Conservation (phyloP, 2,113 vertebrate species). For the Carlito syrichta region DNA sequence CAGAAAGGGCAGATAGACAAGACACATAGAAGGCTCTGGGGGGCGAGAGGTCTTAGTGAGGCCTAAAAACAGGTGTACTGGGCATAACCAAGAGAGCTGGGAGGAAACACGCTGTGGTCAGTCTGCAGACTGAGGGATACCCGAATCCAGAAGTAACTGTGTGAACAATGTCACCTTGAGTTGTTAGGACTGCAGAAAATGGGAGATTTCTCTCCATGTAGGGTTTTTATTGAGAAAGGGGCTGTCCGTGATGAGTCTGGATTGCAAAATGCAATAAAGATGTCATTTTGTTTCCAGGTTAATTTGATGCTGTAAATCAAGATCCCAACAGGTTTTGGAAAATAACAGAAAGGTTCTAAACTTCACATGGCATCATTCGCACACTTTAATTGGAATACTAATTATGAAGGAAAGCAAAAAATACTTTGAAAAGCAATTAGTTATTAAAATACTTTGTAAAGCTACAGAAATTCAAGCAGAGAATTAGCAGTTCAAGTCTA, state of each 20-base stretch:
- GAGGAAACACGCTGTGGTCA: background rate
- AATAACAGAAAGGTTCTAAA: background rate
- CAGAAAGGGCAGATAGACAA: background rate
- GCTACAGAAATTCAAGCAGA: background rate
- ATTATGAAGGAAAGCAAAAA: background rate
- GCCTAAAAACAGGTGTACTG: too few relatives aligned
- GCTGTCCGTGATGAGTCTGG: background rate
- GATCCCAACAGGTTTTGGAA: background rate
- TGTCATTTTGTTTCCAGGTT: background rate
- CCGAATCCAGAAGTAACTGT: background rate
- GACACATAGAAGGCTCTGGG: background rate
- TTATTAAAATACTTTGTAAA: background rate
- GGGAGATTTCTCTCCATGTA: background rate
- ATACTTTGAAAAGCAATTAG: background rate
- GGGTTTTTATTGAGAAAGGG: background rate
- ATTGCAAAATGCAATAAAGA: background rate
- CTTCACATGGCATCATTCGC: background rate
- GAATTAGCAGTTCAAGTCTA: background rate
- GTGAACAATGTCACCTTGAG: background rate
- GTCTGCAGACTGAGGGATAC: background rate
- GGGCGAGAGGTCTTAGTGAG: background rate
- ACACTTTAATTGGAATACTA: background rate
- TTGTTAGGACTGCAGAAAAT: background rate
- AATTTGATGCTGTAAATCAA: background rate
- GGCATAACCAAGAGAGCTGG: background rate